Percentiles rank a stretch among this genome's conserved stretches.
phyloP scores from a whole-genome alignment of 2,797 vertebrate species.

The Octomys mimax region DNA sequence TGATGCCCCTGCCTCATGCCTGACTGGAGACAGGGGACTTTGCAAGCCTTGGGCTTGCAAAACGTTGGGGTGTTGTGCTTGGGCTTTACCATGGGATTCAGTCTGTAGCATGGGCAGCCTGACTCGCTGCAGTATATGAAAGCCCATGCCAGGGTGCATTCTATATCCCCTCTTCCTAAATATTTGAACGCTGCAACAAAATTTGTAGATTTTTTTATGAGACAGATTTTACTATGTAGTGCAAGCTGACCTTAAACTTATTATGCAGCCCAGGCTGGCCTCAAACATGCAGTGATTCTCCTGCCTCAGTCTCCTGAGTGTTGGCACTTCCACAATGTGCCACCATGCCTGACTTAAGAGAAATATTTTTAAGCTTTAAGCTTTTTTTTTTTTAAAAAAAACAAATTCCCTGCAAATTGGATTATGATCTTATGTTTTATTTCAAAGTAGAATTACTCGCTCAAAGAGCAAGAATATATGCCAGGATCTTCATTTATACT shows the following conservation, averaged over 20 bases:
- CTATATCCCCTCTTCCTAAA: neutral
- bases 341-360: neutral
- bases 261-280: neutral
- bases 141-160: neutral
- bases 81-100: too few relatives aligned
- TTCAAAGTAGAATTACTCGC: neutral
- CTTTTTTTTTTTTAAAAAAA: neutral
- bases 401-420: neutral
- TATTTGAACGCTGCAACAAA: neutral
- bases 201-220: neutral
- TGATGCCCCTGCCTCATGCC: too few relatives aligned
- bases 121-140: neutral
- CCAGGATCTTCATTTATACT: neutral
- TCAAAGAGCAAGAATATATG: conserved; percentile 2
- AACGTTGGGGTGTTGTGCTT: too few relatives aligned
- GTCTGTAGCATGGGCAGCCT: neutral
- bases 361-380: neutral
- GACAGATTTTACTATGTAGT: neutral
- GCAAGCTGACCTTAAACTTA: neutral
- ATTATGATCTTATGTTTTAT: conserved; percentile 7
- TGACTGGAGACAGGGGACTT: too few relatives aligned
- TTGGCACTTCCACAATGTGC: neutral
- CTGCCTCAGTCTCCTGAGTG: neutral
- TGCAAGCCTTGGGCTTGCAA: too few relatives aligned
- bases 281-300: neutral